Percentiles rank a stretch among this genome's conserved stretches.
Evolutionary conservation across 2,797 vertebrate species (phyloP).

Genomic region (Glyptemys insculpta): DNA sequence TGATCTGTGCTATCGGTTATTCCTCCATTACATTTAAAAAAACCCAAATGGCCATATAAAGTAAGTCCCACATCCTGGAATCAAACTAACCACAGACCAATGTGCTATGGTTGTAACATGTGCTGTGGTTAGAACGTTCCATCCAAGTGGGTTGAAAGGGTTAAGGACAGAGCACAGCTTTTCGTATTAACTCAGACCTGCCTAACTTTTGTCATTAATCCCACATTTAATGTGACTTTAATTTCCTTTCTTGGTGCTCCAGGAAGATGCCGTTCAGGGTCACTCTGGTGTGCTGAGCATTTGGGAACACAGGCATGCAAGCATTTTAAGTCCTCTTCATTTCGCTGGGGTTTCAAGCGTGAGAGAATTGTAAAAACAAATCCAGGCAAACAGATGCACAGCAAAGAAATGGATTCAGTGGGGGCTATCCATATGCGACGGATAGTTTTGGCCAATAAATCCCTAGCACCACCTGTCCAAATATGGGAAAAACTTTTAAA

Average conservation of each 20-base stretch:
- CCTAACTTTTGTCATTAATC: conserved; percentile 4
- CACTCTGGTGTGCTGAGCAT: conserved; percentile 25
- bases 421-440: not conserved
- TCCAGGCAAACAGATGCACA: conserved; percentile 67
- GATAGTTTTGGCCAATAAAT: conserved; percentile 15
- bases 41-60: not conserved
- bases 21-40: conserved; percentile 17
- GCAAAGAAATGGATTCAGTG: conserved; percentile 16
- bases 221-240: conserved; percentile 21
- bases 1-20: not conserved
- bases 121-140: conserved; percentile 55
- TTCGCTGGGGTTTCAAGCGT: conserved; percentile 57
- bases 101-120: conserved; percentile 26
- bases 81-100: conserved; percentile 65
- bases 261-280: conserved; percentile 21
- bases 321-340: conserved; percentile 53
- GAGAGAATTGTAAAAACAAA: conserved; percentile 59
- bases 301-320: conserved; percentile 67
- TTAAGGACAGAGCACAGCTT: not conserved
- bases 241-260: conserved; percentile 22
- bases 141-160: conserved; percentile 35
- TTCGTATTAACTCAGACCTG: conserved; percentile 20
- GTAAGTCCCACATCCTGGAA: conserved; percentile 30
- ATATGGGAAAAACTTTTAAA: conserved; percentile 3
- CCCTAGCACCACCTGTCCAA: not conserved